These are phyloP conservation scores for Agrochola litura DNA, from an alignment of 2,888 invertebrate species.

Conservation along the genomic window DNA sequence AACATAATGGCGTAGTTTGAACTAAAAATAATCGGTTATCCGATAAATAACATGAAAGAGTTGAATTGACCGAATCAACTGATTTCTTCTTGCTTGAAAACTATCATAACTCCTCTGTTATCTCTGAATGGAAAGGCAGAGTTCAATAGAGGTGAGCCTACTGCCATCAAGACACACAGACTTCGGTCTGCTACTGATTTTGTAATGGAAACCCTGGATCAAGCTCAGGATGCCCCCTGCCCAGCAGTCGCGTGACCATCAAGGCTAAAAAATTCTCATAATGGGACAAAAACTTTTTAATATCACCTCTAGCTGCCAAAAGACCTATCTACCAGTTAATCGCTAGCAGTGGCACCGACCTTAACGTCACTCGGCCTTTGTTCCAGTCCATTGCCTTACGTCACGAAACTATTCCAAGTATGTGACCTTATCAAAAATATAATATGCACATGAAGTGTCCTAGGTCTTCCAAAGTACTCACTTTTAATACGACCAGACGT, in stretches of 20 bases:
- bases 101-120: neutral
- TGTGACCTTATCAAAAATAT: conserved; percentile 64
- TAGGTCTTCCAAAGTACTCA: conserved; percentile 35
- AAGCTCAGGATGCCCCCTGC: neutral
- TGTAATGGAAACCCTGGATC: neutral
- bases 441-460: conserved; percentile 36
- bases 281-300: neutral
- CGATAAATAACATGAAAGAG: neutral
- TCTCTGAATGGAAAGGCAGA: rapidly evolving
- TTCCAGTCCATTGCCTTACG: conserved; percentile 72
- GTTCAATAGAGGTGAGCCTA: neutral
- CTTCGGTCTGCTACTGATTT: no score
- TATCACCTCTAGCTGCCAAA: conserved; percentile 25
- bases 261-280: neutral
- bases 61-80: neutral
- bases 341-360: conserved; percentile 56
- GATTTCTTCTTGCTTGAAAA: neutral
- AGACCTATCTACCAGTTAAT: conserved; percentile 24
- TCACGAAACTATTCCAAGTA: conserved; percentile 74
- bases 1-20: neutral
- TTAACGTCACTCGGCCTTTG: conserved; percentile 68
- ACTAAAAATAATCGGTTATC: neutral
- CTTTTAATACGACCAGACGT: conserved; percentile 32
- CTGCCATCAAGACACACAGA: neutral
- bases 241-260: neutral